Conservation (phyloP, 2,113 vertebrate species). For the Protobothrops flavoviridis region DNA sequence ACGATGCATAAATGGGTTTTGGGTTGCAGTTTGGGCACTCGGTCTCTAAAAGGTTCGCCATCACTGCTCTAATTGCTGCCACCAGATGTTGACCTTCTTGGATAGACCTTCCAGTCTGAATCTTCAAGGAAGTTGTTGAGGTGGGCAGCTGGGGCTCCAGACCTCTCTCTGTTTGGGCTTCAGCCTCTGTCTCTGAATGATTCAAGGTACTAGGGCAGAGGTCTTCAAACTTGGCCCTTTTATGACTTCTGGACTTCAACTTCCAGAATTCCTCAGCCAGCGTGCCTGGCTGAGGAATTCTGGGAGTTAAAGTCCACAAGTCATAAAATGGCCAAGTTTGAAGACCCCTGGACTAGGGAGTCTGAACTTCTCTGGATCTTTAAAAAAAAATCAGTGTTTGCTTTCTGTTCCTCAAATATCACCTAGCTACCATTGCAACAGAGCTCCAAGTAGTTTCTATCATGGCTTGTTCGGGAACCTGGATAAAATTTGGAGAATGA, state of each 20-base stretch:
- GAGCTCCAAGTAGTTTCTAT: not conserved
- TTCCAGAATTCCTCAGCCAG: too few relatives aligned
- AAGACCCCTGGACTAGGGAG: not conserved
- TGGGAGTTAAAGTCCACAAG: too few relatives aligned
- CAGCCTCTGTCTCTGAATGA: not conserved
- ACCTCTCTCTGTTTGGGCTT: not conserved
- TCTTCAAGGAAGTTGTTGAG: not conserved
- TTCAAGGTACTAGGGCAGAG: not conserved
- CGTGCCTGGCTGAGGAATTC: too few relatives aligned
- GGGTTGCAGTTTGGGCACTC: too few relatives aligned
- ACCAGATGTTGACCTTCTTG: not conserved
- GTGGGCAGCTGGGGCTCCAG: not conserved
- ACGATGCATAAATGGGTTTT: too few relatives aligned
- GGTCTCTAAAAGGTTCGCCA: too few relatives aligned
- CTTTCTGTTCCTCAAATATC: not conserved
- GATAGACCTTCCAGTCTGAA: not conserved
- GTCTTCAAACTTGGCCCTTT: too few relatives aligned
- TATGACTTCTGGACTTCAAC: too few relatives aligned
- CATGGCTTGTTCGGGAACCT: too few relatives aligned
- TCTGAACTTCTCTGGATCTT: not conserved
- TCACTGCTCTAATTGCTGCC: not conserved
- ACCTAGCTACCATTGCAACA: not conserved
- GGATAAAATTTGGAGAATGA: not conserved
- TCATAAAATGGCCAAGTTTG: too few relatives aligned
- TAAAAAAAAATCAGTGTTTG: not conserved